A percentile compares a stretch with the other conserved stretches of the same genome.
Conservation (phyloP, 2,888 invertebrate genomes). For the Harmothoe impar region DNA sequence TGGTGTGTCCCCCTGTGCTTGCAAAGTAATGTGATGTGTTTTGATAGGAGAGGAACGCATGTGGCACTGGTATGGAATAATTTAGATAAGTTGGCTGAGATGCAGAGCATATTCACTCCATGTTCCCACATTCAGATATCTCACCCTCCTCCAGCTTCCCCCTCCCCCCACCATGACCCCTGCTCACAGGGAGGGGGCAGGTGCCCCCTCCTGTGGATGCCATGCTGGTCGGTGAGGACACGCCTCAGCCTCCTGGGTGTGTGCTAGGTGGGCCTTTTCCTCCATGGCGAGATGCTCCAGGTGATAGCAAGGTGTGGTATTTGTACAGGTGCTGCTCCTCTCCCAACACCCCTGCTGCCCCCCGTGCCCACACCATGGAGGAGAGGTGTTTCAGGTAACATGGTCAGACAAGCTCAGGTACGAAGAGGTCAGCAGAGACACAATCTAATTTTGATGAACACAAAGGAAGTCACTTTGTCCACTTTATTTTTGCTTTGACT, state of each 20-base stretch:
- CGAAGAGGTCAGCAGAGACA: no score
- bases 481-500: no score
- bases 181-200: neutral
- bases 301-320: slow-evolving; percentile 58
- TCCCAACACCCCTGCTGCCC: neutral
- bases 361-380: neutral
- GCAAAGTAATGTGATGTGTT: no score
- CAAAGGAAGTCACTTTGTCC: no score
- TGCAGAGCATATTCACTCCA: neutral
- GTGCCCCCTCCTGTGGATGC: neutral
- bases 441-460: no score
- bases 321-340: slow-evolving; percentile 51
- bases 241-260: slow-evolving; percentile 24
- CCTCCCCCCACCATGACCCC: neutral
- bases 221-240: neutral
- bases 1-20: no score
- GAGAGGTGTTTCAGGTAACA: neutral
- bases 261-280: neutral
- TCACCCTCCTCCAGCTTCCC: neutral
- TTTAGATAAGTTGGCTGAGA: neutral
- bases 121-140: neutral
- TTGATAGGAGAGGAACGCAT: no score
- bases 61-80: no score
- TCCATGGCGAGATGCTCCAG: slow-evolving; percentile 40
- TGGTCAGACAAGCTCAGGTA: no score